Evolutionary conservation across 2,888 invertebrate species (phyloP), one percentile per base, ranked within the genome.

Genomic region (Tuta absoluta): DNA sequence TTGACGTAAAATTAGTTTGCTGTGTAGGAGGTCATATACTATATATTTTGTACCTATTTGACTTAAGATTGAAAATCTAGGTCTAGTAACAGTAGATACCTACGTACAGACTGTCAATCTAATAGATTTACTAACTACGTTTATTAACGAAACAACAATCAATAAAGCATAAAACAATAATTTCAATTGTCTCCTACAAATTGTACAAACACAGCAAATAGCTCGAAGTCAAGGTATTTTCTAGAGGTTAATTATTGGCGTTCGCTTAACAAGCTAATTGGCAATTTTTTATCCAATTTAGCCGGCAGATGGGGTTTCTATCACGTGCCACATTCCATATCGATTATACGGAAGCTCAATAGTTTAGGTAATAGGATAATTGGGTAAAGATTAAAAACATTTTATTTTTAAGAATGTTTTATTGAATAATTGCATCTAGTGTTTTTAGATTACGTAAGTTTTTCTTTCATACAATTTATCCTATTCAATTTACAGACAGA

Each of bases 161-260:
- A 23, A 23, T 23, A 14, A 23, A 23, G 4, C 24, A 53, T 23
- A 11, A 21, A 23, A 12, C 23, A 23, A 17, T 14, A 0, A 23
- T 23, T 53, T 23, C 23, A 53, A 53, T 53, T 24, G 24, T 53
- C 56, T 17, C n/a, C 56, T 33, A 33, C 51, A 58, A 58, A n/a
- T 38, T 21, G 21, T 38, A n/a, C 38, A 37, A 21, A 33, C 58
- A 19, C 12, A 38, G 19, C n/a, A 33, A 38, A 60, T 45, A 21
- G n/a, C 49, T 33, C 14, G 21, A n/a, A 33, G 21, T 11, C 62
- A 60, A 60, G 60, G 45, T 45, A 51, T 51, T 58, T 63, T 63
- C 59, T 63, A 49, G n/a, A n/a, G 59, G 59, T 37, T 63, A 63
- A 63, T 63, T 63, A 59, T 24, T 60, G 63, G 56, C 56, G 33